Evolutionary conservation across 1,140 invertebrate genomes (phyloP), one percentile per base, ranked within the genome.

Genomic region (Antheraea pernyi): DNA sequence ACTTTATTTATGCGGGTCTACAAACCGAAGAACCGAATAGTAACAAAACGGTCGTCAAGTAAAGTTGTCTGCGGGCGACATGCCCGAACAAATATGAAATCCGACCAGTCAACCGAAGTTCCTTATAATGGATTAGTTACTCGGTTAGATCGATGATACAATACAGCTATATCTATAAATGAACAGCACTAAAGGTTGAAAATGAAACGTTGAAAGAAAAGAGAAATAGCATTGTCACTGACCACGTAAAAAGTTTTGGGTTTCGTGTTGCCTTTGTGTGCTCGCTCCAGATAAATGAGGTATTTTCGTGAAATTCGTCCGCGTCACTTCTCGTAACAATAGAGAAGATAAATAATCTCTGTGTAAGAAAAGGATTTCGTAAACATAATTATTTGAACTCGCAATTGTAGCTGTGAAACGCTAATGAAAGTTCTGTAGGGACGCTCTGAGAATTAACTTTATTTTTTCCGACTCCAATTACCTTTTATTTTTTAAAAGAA

Each of bases 161-260:
- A 67, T 71, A 69, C 71, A 62, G 18, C 70, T 39, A 69, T 65
- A 72, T 37, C 65, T 63, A 63, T 63, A 77, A 74, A 68, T 72
- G 80, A 81, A 81, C 79, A 74, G 80, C 71, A 72, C 66, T 68
- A 70, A 75, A 82, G 85, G 78, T 83, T 84, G 73, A 77, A 83
- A 88, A 88, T 81, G 82, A 88, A 90, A 86, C 79, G 80, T 79
- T 87, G 86, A 89, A 82, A 88, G 84, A 87, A 88, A 84, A 83
- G 79, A 85, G 81, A 83, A 89, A 91, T 83, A 82, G 81, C 85
- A 86, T 88, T 89, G 90, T 91, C 88, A 88, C 80, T 88, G 88
- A 88, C 86, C 86, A 91, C 88, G 83, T 89, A 89, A 92, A 92
- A 91, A 91, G 86, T 91, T 92, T 92, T 83, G 82, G 88, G 84